A percentile compares a stretch with the other conserved stretches of the same genome.
These are phyloP conservation scores for Catostomus latipinnis DNA, from an alignment of 2,797 vertebrate genomes.

Conservation along the genomic window DNA sequence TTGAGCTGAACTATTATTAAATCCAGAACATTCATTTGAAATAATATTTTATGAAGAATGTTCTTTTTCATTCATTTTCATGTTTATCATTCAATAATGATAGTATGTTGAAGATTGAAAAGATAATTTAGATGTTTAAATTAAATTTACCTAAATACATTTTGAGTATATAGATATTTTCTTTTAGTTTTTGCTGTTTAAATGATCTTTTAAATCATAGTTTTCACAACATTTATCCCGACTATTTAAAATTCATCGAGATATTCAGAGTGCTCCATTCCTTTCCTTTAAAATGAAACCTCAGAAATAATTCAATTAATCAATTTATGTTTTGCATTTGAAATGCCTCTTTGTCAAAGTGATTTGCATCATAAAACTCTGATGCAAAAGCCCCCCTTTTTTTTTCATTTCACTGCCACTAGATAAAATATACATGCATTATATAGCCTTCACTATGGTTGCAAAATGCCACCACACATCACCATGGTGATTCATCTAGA, in stretches of 20 bases:
- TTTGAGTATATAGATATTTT: not conserved
- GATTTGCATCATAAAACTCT: conserved; percentile 75
- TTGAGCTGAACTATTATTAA: too few relatives aligned
- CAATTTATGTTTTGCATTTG: conserved; percentile 68
- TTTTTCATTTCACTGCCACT: conserved; percentile 58
- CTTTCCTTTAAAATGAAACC: conserved; percentile 57
- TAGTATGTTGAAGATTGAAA: too few relatives aligned
- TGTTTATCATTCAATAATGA: too few relatives aligned
- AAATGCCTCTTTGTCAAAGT: conserved; percentile 66
- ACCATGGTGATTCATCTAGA: conserved; percentile 46
- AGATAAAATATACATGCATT: conserved; percentile 61
- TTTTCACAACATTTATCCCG: not conserved
- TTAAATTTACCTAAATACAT: not conserved
- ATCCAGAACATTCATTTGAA: too few relatives aligned
- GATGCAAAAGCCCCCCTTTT: conserved; percentile 46
- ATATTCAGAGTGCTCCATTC: conserved; percentile 48
- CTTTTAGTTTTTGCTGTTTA: not conserved
- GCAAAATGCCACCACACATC: conserved; percentile 50
- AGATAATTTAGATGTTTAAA: too few relatives aligned
- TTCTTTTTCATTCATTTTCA: too few relatives aligned
- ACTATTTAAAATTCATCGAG: conserved; percentile 26
- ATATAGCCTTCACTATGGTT: conserved; percentile 61
- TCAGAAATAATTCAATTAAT: conserved; percentile 72
- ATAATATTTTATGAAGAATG: not conserved
- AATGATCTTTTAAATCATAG: not conserved